Conservation (phyloP, 2,888 invertebrate genomes). For the Euclidia mi region DNA sequence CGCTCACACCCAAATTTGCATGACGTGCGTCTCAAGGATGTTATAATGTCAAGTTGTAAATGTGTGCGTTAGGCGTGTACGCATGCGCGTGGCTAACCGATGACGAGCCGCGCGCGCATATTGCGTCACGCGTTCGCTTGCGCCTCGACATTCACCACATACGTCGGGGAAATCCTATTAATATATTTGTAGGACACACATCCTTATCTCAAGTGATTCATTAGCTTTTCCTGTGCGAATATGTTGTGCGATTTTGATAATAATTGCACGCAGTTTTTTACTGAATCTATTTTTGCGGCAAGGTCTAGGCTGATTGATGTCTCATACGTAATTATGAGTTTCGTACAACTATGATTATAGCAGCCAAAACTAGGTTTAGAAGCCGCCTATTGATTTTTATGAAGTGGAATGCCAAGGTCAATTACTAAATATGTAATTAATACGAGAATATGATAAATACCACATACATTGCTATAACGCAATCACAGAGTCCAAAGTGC, state of each 20-base stretch:
- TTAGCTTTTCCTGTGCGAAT: constrained; percentile 27
- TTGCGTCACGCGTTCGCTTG: constrained; percentile 59
- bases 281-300: constrained; percentile 24
- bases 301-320: constrained; percentile 33
- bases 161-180: constrained; percentile 59
- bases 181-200: constrained; percentile 43
- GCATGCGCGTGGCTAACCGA: constrained; percentile 23
- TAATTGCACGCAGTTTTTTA: no score
- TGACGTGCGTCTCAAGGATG: constrained; percentile 15
- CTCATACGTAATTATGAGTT: no score
- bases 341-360: no score
- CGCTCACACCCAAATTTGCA: not conserved
- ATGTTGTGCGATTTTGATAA: constrained; percentile 2
- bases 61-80: not conserved
- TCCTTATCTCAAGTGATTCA: constrained; percentile 55
- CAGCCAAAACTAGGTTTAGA: no score
- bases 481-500: no score
- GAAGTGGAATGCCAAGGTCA: no score
- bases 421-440: no score
- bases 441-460: no score
- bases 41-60: constrained; percentile 20
- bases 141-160: constrained; percentile 30
- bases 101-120: constrained; percentile 59
- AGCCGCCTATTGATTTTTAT: no score
- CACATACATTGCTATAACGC: no score